Percentiles rank a stretch among this genome's conserved stretches.
phyloP scores from a whole-genome alignment of 2,888 invertebrate genomes.

The Aproaerema taeniolella region DNA sequence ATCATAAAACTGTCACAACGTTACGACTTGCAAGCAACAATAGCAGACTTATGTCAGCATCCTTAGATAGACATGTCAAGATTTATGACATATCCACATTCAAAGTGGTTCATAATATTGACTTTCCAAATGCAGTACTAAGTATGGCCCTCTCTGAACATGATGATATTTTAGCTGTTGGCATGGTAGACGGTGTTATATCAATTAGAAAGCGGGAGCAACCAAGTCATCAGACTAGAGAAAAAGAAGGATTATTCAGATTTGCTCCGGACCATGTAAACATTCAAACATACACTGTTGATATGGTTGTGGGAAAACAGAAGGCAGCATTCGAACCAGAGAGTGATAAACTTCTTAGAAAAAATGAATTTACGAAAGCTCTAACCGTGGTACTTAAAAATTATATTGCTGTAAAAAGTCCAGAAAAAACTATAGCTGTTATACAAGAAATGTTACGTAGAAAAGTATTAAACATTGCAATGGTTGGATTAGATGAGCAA shows the following conservation, averaged over 20 bases:
- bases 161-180: slow-evolving; percentile 92
- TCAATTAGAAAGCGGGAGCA: slow-evolving; percentile 89
- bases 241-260: slow-evolving; percentile 62
- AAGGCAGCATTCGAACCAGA: slow-evolving; percentile 60
- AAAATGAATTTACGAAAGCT: slow-evolving; percentile 90
- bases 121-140: slow-evolving; percentile 93
- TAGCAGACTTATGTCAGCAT: slow-evolving; percentile 90
- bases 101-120: slow-evolving; percentile 91
- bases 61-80: slow-evolving; percentile 95
- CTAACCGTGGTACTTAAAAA: slow-evolving; percentile 82
- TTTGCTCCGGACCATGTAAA: slow-evolving; percentile 67
- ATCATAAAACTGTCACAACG: slow-evolving; percentile 97
- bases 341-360: slow-evolving; percentile 84
- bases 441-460: slow-evolving; percentile 92
- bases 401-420: slow-evolving; percentile 79
- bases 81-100: slow-evolving; percentile 93
- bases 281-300: slow-evolving; percentile 41
- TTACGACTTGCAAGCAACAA: slow-evolving; percentile 89
- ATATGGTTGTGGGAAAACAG: slow-evolving; percentile 69
- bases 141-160: slow-evolving; percentile 86
- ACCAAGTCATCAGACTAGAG: slow-evolving; percentile 50
- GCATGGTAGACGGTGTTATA: slow-evolving; percentile 94
- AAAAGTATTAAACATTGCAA: slow-evolving; percentile 85
- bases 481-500: slow-evolving; percentile 83
- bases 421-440: slow-evolving; percentile 87